Evolutionary conservation across 92 coral and sea anemone species (phyloP).

Genomic region (Micromussa lordhowensis): DNA sequence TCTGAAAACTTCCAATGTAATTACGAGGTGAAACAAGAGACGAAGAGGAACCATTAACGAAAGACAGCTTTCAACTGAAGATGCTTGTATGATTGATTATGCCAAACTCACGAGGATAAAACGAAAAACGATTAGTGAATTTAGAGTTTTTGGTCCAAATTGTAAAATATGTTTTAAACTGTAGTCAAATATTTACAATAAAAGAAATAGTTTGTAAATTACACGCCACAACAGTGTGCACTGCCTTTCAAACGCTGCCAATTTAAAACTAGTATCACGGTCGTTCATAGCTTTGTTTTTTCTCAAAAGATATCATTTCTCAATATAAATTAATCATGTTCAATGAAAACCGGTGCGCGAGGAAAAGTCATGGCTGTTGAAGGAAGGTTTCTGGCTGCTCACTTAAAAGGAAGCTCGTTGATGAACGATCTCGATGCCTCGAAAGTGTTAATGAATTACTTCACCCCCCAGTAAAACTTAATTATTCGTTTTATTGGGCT

Average conservation of each 20-base stretch:
- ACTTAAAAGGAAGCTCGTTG: not conserved
- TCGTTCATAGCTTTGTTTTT: constrained; percentile 28
- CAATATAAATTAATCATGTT: not conserved
- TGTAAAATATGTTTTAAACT: constrained; percentile 53
- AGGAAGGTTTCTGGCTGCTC: not conserved
- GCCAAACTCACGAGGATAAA: constrained; percentile 2
- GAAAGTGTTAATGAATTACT: constrained; percentile 83
- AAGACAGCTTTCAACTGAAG: not conserved
- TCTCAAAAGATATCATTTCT: constrained; percentile 26
- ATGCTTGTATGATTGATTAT: constrained; percentile 23
- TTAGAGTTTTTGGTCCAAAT: constrained; percentile 36
- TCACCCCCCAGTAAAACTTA: constrained; percentile 63
- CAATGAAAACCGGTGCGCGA: not conserved
- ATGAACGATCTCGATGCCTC: constrained; percentile 20
- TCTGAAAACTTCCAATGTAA: not conserved
- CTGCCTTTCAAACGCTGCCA: constrained; percentile 31
- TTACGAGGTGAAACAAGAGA: not conserved
- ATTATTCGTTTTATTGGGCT: constrained; percentile 66
- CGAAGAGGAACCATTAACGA: not conserved
- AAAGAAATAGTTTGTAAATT: constrained; percentile 44
- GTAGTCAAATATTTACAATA: constrained; percentile 62
- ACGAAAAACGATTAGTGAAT: constrained; percentile 5
- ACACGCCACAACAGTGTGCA: constrained; percentile 5
- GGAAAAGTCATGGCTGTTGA: not conserved
- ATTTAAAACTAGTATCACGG: constrained; percentile 17